A percentile compares a stretch with the other conserved stretches of the same genome.
phyloP scores from a whole-genome alignment of 2,888 invertebrate genomes.

The Chalcis sispes region DNA sequence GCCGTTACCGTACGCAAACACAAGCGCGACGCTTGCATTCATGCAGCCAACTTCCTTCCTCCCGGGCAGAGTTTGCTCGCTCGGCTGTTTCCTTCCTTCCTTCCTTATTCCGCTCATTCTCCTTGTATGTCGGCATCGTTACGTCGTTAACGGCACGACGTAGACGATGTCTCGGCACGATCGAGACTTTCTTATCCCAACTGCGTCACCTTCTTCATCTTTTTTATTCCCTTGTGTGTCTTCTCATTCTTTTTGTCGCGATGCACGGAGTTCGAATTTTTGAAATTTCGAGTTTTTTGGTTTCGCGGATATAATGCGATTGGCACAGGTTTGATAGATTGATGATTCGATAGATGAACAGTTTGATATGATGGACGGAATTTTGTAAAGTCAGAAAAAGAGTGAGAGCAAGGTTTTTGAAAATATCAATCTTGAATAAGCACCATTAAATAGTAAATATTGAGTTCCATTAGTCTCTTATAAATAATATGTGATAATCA shows the following conservation, averaged over 20 bases:
- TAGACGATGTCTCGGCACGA: constrained; percentile 28
- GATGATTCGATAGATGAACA: not conserved
- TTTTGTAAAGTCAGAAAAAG: too few species aligned
- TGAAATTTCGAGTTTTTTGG: constrained; percentile 31
- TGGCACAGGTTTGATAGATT: not conserved
- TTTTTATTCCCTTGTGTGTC: not conserved
- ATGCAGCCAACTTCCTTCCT: constrained; percentile 53
- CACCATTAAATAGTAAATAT: too few species aligned
- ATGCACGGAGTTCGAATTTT: constrained; percentile 10
- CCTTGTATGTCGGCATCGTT: constrained; percentile 23
- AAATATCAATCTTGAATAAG: too few species aligned
- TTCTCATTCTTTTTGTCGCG: not conserved
- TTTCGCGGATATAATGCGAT: not conserved
- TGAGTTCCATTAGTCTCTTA: too few species aligned
- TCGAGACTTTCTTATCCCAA: constrained; percentile 9
- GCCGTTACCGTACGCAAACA: constrained; percentile 8
- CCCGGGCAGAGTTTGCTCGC: constrained; percentile 15
- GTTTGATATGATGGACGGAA: too few species aligned
- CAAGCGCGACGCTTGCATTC: not conserved
- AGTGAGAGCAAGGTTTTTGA: too few species aligned
- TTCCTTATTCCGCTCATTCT: constrained; percentile 32
- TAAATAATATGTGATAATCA: too few species aligned
- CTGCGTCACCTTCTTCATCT: too few species aligned
- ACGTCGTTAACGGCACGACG: constrained; percentile 51
- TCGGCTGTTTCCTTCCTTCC: constrained; percentile 50